These are phyloP conservation scores for Amphiduros pacificus DNA, from an alignment of 2,888 invertebrate species.

Conservation along the genomic window DNA sequence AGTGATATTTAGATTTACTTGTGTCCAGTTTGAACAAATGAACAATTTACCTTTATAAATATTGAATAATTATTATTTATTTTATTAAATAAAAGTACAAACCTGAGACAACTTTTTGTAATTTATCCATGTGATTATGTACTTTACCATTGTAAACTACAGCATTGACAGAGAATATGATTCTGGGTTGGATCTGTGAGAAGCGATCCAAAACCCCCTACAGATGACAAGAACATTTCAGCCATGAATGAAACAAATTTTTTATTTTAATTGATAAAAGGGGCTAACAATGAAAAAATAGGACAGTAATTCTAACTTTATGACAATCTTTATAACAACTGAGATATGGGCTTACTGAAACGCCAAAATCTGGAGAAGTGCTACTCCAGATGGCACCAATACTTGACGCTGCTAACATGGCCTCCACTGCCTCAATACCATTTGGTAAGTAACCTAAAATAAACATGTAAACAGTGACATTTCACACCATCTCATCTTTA, in stretches of 20 bases:
- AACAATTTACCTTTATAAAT: too few relatives aligned
- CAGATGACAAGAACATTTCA: conserved; percentile 16
- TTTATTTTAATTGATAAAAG: too few relatives aligned
- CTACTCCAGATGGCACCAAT: conserved; percentile 65
- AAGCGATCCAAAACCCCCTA: conserved; percentile 63
- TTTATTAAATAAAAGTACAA: too few relatives aligned
- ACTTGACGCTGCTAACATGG: conserved; percentile 63
- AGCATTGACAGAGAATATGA: conserved; percentile 64
- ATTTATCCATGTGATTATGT: conserved; percentile 62
- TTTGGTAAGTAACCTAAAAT: conserved; percentile 63
- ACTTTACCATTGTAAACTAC: conserved; percentile 64
- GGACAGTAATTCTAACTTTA: too few relatives aligned
- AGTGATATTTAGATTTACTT: too few relatives aligned
- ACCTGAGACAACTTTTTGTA: conserved; percentile 61
- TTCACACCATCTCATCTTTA: too few relatives aligned
- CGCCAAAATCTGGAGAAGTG: conserved; percentile 65
- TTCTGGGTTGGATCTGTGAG: conserved; percentile 63
- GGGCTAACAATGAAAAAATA: too few relatives aligned
- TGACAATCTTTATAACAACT: too few relatives aligned
- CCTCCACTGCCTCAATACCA: conserved; percentile 62
- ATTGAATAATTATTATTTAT: too few relatives aligned
- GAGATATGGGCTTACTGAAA: too few relatives aligned
- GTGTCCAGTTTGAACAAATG: too few relatives aligned
- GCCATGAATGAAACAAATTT: too few relatives aligned
- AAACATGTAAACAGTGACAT: not conserved